Evolutionary conservation across 1,140 invertebrate species (phyloP).

Genomic region (Andricus grossulariae): DNA sequence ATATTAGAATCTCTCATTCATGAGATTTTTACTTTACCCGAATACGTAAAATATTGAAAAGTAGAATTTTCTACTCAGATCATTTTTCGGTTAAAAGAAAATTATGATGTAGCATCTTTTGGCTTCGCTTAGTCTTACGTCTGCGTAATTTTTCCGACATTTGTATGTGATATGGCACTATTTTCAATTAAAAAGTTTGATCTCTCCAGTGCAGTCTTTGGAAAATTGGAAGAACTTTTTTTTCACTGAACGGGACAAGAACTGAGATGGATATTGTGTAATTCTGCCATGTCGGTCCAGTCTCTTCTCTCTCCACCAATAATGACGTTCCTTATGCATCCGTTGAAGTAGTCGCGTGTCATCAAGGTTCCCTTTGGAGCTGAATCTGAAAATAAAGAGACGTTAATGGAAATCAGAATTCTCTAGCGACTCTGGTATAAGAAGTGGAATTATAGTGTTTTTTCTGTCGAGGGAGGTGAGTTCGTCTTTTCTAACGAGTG

Average conservation of each 20-base stretch:
- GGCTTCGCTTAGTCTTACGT: constrained; percentile 45
- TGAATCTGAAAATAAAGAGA: constrained; percentile 76
- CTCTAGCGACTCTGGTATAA: too few species aligned
- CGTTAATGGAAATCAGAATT: too few species aligned
- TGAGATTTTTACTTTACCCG: too few species aligned
- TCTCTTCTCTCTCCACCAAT: constrained; percentile 82
- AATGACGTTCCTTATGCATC: constrained; percentile 91
- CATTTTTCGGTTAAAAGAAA: constrained; percentile 31
- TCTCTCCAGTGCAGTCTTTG: constrained; percentile 67
- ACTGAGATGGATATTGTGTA: constrained; percentile 89
- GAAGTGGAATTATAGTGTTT: too few species aligned
- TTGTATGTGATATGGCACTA: constrained; percentile 20
- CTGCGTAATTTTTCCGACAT: constrained; percentile 23
- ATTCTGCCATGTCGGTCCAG: constrained; percentile 89
- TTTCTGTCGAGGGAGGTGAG: too few species aligned
- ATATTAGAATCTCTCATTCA: background rate
- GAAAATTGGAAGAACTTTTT: constrained; percentile 55
- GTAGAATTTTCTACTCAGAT: constrained; percentile 12
- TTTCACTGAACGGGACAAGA: constrained; percentile 84
- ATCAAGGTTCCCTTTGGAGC: constrained; percentile 81
- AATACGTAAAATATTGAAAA: too few species aligned
- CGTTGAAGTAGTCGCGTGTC: constrained; percentile 89
- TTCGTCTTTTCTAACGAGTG: too few species aligned
- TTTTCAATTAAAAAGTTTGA: constrained; percentile 32
- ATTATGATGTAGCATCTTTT: constrained; percentile 52